phyloP scores from a whole-genome alignment of 1,140 invertebrate species.

The Leucophenga varia region DNA sequence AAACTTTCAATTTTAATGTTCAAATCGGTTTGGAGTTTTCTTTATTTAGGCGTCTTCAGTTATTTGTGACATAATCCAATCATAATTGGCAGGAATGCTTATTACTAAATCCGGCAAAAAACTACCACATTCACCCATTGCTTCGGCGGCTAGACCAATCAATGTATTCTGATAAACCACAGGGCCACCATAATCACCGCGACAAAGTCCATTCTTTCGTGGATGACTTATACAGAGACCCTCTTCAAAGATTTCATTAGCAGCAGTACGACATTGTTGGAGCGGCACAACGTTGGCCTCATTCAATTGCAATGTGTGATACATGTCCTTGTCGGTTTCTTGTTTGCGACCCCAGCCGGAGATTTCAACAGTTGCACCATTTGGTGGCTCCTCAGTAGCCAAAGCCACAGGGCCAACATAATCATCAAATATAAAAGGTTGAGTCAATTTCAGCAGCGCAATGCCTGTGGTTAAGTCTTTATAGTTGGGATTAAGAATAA shows the following conservation, averaged over 20 bases:
- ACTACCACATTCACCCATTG: slow-evolving; percentile 36
- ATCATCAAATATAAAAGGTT: slow-evolving; percentile 24
- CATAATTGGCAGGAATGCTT: slow-evolving; percentile 33
- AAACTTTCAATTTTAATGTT: too few relatives aligned
- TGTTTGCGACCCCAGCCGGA: slow-evolving; percentile 44
- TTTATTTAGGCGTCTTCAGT: too few relatives aligned
- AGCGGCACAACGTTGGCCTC: slow-evolving; percentile 15
- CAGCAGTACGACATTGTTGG: slow-evolving; percentile 14
- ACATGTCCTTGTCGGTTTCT: slow-evolving; percentile 26
- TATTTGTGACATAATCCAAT: slow-evolving; percentile 45
- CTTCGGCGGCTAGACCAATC: slow-evolving; percentile 34
- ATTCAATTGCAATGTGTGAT: slow-evolving; percentile 33
- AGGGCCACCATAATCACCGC: slow-evolving; percentile 39
- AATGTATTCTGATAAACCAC: slow-evolving; percentile 31
- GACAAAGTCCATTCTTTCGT: slow-evolving; percentile 36
- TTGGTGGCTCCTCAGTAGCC: slow-evolving; percentile 19
- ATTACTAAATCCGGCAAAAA: slow-evolving; percentile 40
- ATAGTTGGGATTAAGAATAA: slow-evolving; percentile 38
- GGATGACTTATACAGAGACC: slow-evolving; percentile 35
- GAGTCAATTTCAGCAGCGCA: slow-evolving; percentile 33
- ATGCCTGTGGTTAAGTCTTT: slow-evolving; percentile 30
- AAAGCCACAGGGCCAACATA: slow-evolving; percentile 27
- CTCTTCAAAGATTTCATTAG: slow-evolving; percentile 9
- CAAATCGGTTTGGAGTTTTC: too few relatives aligned
- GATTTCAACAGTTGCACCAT: slow-evolving; percentile 25